Conservation (phyloP, 2,888 invertebrate species). For the Lasioglossum pauxillum region DNA sequence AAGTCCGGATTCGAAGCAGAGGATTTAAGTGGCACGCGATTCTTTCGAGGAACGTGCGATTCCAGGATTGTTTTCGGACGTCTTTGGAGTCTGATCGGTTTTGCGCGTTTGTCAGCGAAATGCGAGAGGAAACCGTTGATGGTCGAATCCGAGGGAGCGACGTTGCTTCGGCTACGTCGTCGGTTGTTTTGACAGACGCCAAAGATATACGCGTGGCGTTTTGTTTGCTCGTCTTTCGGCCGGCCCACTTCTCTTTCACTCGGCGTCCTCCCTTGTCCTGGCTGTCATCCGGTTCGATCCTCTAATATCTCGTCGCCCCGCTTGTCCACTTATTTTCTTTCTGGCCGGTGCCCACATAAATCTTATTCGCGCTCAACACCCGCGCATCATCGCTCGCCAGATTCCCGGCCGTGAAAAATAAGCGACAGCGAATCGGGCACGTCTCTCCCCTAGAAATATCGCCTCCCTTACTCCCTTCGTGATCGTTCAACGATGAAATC, state of each 20-base stretch:
- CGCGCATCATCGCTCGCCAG: conserved; percentile 56
- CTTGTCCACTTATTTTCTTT: conserved; percentile 64
- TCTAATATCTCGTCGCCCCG: conserved; percentile 61
- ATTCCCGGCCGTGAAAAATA: conserved; percentile 50
- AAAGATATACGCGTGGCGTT: conserved; percentile 71
- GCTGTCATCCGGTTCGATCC: conserved; percentile 70
- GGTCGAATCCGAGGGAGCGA: conserved; percentile 60
- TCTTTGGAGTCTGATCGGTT: not conserved
- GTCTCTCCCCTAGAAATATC: conserved; percentile 32
- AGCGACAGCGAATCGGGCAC: conserved; percentile 4
- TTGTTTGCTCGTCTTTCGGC: conserved; percentile 71
- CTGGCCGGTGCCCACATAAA: conserved; percentile 62
- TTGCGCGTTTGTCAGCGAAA: not conserved
- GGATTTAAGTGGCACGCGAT: not conserved
- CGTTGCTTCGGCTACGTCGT: conserved; percentile 59
- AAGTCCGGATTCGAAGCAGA: not conserved
- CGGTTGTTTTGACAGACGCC: conserved; percentile 80
- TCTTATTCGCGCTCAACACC: conserved; percentile 64
- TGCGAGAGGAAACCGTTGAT: conserved; percentile 18
- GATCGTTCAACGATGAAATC: conserved; percentile 48
- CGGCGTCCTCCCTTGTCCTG: conserved; percentile 51
- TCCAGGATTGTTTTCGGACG: not conserved
- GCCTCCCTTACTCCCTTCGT: not conserved
- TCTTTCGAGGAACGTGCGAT: not conserved
- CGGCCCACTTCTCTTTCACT: conserved; percentile 70